Conservation (phyloP, 1,140 invertebrate genomes). For the Drosophila subobscura region DNA sequence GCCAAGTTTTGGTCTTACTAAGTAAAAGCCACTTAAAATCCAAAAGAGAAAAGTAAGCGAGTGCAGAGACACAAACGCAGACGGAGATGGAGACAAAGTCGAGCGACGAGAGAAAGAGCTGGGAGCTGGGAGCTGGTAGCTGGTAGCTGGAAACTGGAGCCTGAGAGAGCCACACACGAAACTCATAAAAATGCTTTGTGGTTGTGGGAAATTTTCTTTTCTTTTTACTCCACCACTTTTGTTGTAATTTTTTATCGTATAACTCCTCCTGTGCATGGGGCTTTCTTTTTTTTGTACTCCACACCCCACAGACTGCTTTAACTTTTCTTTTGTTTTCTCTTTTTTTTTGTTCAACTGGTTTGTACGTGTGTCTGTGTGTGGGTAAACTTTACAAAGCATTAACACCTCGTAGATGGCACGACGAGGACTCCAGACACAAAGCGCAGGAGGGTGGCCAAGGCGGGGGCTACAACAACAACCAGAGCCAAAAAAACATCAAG, state of each 20-base stretch:
- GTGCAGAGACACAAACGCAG: conserved; percentile 1
- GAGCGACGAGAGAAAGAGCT: neutral
- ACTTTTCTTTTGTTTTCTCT: conserved; percentile 28
- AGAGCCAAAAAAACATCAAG: conserved; percentile 26
- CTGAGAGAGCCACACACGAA: conserved; percentile 37
- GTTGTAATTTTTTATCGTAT: conserved; percentile 39
- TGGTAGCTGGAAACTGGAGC: conserved; percentile 17
- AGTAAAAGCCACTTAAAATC: conserved; percentile 67
- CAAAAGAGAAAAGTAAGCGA: conserved; percentile 29
- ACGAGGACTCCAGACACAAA: conserved; percentile 30
- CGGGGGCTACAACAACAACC: neutral
- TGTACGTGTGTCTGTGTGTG: conserved; percentile 28
- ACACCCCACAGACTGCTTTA: conserved; percentile 34
- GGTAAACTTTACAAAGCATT: conserved; percentile 71
- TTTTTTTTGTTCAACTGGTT: conserved; percentile 17
- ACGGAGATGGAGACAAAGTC: too few species aligned
- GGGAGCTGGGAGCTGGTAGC: neutral
- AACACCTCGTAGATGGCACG: conserved; percentile 66
- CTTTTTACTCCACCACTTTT: conserved; percentile 46
- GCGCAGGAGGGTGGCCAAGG: neutral
- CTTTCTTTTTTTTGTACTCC: conserved; percentile 45
- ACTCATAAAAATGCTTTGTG: conserved; percentile 79
- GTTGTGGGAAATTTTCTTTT: conserved; percentile 40
- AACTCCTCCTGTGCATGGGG: conserved; percentile 26
- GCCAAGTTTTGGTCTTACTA: conserved; percentile 51